These are phyloP conservation scores for Germaria angustata DNA, from an alignment of 2,888 invertebrate species.

Conservation along the genomic window DNA sequence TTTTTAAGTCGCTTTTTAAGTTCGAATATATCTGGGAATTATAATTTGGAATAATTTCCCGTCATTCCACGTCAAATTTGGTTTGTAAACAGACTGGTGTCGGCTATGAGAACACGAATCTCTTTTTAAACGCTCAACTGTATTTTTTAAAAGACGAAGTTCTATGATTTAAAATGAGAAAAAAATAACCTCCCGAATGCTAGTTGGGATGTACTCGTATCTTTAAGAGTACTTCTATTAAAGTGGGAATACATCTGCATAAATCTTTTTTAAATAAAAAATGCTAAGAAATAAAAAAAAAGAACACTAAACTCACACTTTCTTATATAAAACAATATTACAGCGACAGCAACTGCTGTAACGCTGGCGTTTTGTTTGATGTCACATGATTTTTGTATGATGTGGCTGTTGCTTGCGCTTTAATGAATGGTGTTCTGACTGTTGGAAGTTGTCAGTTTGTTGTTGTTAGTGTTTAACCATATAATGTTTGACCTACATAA, in stretches of 20 bases:
- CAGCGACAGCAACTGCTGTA: background rate
- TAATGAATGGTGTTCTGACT: slow-evolving; percentile 16
- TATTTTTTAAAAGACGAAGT: too few species aligned
- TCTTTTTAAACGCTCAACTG: too few species aligned
- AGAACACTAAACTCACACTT: slow-evolving; percentile 36
- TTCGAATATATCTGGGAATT: too few species aligned
- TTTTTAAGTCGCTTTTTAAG: too few species aligned
- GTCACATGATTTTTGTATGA: slow-evolving; percentile 35
- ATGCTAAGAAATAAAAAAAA: slow-evolving; percentile 18
- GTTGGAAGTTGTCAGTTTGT: slow-evolving; percentile 2
- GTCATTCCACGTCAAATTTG: too few species aligned
- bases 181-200: too few species aligned
- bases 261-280: slow-evolving; percentile 11
- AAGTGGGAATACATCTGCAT: slow-evolving; percentile 7
- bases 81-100: too few species aligned
- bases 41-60: too few species aligned
- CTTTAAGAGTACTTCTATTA: too few species aligned
- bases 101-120: too few species aligned
- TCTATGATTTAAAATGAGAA: too few species aligned
- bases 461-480: slow-evolving; percentile 57
- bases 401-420: background rate
- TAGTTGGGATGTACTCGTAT: too few species aligned
- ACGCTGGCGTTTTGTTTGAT: slow-evolving; percentile 30
- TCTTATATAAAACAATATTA: background rate
- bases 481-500: slow-evolving; percentile 66